Percentiles rank a stretch among this genome's conserved stretches.
These are phyloP conservation scores for Entomobrya proxima DNA, from an alignment of 2,888 invertebrate species.

Conservation along the genomic window DNA sequence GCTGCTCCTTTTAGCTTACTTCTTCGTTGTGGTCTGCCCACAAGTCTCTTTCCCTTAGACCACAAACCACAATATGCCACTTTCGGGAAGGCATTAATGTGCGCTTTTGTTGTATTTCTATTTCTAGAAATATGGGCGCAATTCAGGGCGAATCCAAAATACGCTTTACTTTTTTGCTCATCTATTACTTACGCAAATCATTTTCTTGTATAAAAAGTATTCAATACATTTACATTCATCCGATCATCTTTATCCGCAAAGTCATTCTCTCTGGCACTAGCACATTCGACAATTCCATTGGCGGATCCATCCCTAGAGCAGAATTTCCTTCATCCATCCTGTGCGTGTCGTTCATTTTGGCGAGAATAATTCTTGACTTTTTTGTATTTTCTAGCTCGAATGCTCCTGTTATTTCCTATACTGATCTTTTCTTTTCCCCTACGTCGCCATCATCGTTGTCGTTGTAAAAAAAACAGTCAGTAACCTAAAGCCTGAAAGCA, in stretches of 20 bases:
- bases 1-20: too few species aligned
- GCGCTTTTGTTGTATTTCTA: too few species aligned
- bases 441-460: not conserved
- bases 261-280: not conserved
- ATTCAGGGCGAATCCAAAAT: too few species aligned
- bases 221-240: not conserved
- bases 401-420: not conserved
- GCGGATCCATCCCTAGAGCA: slow-evolving; percentile 14
- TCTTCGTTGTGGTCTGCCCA: too few species aligned
- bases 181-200: not conserved
- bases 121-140: too few species aligned
- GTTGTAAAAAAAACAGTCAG: not conserved
- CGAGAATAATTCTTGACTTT: slow-evolving; percentile 12
- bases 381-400: not conserved
- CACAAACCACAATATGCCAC: too few species aligned
- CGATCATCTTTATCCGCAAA: not conserved
- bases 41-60: too few species aligned
- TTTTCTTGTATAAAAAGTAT: not conserved
- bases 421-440: not conserved
- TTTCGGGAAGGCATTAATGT: too few species aligned
- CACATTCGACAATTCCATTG: not conserved
- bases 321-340: not conserved
- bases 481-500: not conserved
- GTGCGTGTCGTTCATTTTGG: too few species aligned
- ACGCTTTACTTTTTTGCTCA: not conserved